A percentile compares a stretch with the other conserved stretches of the same genome.
phyloP scores from a whole-genome alignment of 2,888 invertebrate species.

The Quadriops clusia region DNA sequence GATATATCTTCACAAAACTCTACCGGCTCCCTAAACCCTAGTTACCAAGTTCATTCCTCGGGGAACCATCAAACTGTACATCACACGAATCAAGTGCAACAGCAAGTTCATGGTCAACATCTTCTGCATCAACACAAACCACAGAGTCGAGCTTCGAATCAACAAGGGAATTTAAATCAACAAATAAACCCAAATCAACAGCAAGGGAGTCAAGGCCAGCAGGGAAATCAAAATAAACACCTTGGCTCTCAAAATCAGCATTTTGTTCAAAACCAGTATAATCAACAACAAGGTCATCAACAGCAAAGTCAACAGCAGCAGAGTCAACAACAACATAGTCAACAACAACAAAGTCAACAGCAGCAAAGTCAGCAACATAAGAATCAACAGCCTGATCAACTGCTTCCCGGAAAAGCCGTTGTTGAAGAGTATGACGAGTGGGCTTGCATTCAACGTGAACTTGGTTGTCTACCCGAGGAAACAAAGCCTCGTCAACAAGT shows the following conservation, averaged over 20 bases:
- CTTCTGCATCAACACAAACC: too few species aligned
- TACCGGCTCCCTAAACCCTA: slow-evolving; percentile 1
- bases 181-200: too few species aligned
- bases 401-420: slow-evolving; percentile 4
- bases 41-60: slow-evolving; percentile 2
- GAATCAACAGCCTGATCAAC: slow-evolving; percentile 1
- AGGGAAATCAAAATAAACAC: too few species aligned
- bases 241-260: too few species aligned
- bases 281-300: too few species aligned
- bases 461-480: slow-evolving; percentile 39
- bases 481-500: slow-evolving; percentile 8
- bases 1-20: slow-evolving; percentile 10
- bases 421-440: slow-evolving; percentile 49
- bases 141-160: too few species aligned
- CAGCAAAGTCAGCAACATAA: slow-evolving; percentile 10
- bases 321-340: slow-evolving; percentile 8
- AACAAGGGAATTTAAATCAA: too few species aligned
- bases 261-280: too few species aligned
- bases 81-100: too few species aligned
- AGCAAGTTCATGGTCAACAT: too few species aligned
- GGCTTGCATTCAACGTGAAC: slow-evolving; percentile 54
- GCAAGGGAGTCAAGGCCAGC: too few species aligned
- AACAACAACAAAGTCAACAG: slow-evolving; percentile 8
- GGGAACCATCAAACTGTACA: slow-evolving; percentile 6
- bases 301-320: slow-evolving; percentile 4